A percentile compares a stretch with the other conserved stretches of the same genome.
phyloP scores from a whole-genome alignment of 2,113 vertebrate genomes.

The Cygnus atratus region DNA sequence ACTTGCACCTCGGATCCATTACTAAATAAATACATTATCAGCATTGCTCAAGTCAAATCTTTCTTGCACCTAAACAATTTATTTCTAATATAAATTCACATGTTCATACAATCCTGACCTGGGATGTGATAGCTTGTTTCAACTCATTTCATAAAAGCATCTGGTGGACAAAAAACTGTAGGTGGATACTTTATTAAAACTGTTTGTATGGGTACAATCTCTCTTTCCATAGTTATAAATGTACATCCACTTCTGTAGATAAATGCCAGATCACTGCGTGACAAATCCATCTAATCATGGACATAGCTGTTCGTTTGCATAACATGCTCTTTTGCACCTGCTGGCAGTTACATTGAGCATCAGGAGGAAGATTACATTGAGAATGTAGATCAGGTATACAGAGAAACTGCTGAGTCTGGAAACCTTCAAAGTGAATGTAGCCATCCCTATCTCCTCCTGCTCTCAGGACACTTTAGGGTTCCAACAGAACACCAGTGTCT shows the following conservation, averaged over 20 bases:
- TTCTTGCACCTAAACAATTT: neutral
- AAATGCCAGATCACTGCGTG: neutral
- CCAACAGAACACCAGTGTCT: neutral
- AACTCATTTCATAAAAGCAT: neutral
- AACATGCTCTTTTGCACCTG: neutral
- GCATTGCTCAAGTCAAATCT: neutral
- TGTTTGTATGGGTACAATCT: rapidly evolving
- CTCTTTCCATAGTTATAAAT: neutral
- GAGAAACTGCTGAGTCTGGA: neutral
- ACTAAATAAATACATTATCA: neutral
- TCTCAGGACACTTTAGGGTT: neutral
- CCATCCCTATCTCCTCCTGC: neutral
- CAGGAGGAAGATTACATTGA: neutral
- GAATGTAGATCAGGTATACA: neutral
- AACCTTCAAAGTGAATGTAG: neutral
- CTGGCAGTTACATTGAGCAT: neutral
- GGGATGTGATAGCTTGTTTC: neutral
- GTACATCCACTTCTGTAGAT: neutral
- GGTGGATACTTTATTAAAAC: neutral
- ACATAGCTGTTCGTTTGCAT: neutral
- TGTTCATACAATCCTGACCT: rapidly evolving
- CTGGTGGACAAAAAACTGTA: neutral
- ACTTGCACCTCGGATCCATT: neutral
- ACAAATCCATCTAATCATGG: rapidly evolving
- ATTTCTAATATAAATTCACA: neutral